phyloP scores from a whole-genome alignment of 1,140 invertebrate genomes.

The Odontomachus brunneus region DNA sequence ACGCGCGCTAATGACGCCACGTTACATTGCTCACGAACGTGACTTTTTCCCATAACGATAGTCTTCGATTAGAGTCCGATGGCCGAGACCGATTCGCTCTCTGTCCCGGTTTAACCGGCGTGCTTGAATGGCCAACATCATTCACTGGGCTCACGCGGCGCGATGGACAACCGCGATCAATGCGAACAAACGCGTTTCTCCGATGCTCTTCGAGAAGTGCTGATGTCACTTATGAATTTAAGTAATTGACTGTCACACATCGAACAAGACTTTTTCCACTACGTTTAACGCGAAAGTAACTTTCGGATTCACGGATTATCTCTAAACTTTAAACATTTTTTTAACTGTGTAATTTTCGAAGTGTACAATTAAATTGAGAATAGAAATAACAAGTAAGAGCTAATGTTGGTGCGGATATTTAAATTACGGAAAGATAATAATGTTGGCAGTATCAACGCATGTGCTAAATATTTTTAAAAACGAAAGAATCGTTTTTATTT shows the following conservation, averaged over 20 bases:
- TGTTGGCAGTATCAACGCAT: too few species aligned
- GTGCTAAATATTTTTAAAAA: too few species aligned
- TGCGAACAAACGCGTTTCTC: background rate
- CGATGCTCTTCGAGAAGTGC: background rate
- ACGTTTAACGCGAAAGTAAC: background rate
- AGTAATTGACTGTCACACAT: background rate
- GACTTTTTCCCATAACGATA: constrained; percentile 32
- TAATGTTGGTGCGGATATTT: too few species aligned
- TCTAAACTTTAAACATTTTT: too few species aligned
- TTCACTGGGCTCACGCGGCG: background rate
- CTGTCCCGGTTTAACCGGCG: background rate
- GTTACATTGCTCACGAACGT: constrained; percentile 37
- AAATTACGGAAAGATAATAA: too few species aligned
- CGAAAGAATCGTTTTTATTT: too few species aligned
- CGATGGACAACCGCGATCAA: background rate
- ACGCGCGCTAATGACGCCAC: constrained; percentile 12
- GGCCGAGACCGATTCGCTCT: constrained; percentile 41
- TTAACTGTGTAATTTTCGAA: too few species aligned
- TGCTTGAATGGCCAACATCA: background rate
- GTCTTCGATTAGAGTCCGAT: constrained; percentile 2
- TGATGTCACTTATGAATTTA: background rate
- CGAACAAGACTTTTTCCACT: background rate
- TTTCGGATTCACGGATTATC: background rate
- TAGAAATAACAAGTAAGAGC: too few species aligned
- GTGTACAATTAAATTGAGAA: too few species aligned